phyloP scores from a whole-genome alignment of 2,113 vertebrate genomes.

The Brachypodius melanocephalos region DNA sequence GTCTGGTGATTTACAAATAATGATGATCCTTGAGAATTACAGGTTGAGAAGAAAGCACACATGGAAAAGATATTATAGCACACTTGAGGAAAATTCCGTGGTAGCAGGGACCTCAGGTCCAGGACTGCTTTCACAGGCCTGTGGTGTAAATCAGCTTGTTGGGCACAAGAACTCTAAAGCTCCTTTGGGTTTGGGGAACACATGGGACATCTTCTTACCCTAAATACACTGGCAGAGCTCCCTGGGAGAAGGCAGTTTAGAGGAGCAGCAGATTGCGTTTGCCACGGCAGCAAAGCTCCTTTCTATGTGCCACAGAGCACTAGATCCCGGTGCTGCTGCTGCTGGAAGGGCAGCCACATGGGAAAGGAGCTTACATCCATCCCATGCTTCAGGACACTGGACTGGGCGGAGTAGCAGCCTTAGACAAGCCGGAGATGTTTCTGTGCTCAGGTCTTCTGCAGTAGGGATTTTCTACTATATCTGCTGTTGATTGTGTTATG shows the following conservation, averaged over 20 bases:
- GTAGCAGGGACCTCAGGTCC: background rate
- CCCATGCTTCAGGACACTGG: background rate
- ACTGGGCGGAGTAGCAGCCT: background rate
- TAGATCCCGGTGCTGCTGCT: background rate
- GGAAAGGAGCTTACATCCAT: background rate
- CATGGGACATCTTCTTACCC: background rate
- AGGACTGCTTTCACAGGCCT: background rate
- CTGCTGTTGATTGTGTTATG: background rate
- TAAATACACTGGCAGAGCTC: background rate
- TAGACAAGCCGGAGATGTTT: background rate
- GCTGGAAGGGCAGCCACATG: background rate
- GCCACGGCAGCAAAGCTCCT: background rate
- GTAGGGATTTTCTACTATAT: background rate
- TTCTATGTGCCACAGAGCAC: background rate
- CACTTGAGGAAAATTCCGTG: background rate
- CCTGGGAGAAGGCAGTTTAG: background rate
- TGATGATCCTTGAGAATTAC: background rate
- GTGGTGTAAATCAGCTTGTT: background rate
- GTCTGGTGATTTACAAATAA: background rate
- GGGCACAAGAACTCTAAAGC: background rate
- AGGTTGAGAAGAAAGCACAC: background rate
- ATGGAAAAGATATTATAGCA: accelerated
- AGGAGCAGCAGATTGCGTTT: background rate
- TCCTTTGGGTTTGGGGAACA: background rate
- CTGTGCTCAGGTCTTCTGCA: background rate